Base-by-base conservation (phyloP, 1,140 invertebrate genomes). In the Helicoverpa zea region DNA sequence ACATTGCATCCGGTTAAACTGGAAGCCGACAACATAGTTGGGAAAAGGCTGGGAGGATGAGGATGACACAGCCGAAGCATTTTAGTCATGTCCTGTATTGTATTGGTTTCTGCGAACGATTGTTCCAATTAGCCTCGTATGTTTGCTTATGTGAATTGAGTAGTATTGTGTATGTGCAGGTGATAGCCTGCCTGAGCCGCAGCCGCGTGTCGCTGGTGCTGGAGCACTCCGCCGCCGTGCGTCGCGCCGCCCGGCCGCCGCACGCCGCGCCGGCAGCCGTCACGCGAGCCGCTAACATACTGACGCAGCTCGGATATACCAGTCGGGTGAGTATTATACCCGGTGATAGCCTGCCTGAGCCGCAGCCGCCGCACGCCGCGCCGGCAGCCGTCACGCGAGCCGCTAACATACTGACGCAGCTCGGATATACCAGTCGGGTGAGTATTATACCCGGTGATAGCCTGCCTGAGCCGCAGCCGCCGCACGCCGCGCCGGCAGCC, bases 141-240 rank as follows among this genome's bases (percentile, higher is more conserved):
- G 35, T 7, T 3, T 35, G 35, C 3, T 35, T 35, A 35, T 7
- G 3, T 35, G 35, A 2, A 35, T 35, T 5, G 7, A 35, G 1
- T 4, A 35, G 35, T 35, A 35, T 5, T 0, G 35, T 35, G 35
- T 43, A 43, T 54, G 23, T 30, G 14, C 81, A 93, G 91, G 85
- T 92, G 43, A 96, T 98, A 87, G 94, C 97, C 3, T 96, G 97
- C 87, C 96, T 98, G 94, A 96, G 97, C 9, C 95, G 96, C 85
- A 96, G 96, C 63, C 96, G 96, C 58, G 96, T 97, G 0, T 93
- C 96, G 54, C 91, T 97, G 56, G 95, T 98, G 61, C 94, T 96
- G 30, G 97, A 97, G 90, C 97, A 98, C 89, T 92, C 97, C 35
- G 94, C 96, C 61, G 96, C 96, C 66, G 95, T 98, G 81, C 96